A percentile compares a stretch with the other conserved stretches of the same genome.
These are phyloP conservation scores for Drosophila emarginata DNA, from an alignment of 2,888 invertebrate species.

Conservation along the genomic window DNA sequence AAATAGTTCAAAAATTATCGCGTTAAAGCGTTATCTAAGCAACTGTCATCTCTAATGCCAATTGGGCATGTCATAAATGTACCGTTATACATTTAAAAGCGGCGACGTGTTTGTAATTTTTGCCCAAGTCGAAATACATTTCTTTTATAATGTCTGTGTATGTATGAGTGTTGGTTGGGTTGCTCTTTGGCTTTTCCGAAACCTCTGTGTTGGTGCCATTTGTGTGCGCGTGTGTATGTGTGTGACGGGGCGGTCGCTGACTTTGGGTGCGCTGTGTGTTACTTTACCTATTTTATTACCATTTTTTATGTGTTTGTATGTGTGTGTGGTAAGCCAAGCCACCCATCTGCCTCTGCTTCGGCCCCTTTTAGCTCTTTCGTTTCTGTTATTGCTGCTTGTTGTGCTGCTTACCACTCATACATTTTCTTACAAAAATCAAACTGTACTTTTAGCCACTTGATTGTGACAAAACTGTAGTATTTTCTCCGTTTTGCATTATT, in stretches of 20 bases:
- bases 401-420: conserved; percentile 14
- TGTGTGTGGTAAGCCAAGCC: conserved; percentile 39
- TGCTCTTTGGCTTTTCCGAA: conserved; percentile 65
- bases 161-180: conserved; percentile 22
- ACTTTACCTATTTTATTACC: conserved; percentile 77
- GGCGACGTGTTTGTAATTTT: conserved; percentile 67
- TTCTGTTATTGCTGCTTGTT: conserved; percentile 15
- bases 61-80: conserved; percentile 64
- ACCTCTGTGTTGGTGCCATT: conserved; percentile 21
- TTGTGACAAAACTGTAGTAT: conserved; percentile 52
- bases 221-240: conserved; percentile 52
- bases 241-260: conserved; percentile 32
- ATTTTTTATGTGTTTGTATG: conserved; percentile 49
- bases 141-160: conserved; percentile 10
- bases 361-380: conserved; percentile 45
- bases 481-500: conserved; percentile 12
- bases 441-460: conserved; percentile 35
- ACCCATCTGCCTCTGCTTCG: conserved; percentile 47
- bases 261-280: conserved; percentile 44
- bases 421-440: conserved; percentile 17
- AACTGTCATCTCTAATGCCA: conserved; percentile 42
- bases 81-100: conserved; percentile 73
- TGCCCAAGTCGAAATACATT: conserved; percentile 38
- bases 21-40: neutral
- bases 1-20: neutral